Conservation (phyloP, 2,113 vertebrate species). For the Rhinogobius similis region DNA sequence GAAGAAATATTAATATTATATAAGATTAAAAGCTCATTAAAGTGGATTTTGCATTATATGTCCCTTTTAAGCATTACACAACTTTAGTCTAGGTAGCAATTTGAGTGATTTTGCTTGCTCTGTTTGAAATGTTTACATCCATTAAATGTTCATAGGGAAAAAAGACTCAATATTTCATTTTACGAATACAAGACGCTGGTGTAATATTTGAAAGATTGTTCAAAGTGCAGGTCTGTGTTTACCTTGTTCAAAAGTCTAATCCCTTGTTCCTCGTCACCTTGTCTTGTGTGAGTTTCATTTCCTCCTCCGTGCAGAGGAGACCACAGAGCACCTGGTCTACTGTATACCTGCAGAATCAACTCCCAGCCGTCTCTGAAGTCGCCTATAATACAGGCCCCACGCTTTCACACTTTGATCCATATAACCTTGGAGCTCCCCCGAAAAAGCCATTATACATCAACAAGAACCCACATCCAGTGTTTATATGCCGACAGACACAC, state of each 20-base stretch:
- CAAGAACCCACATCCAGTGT: conserved; percentile 26
- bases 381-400: conserved; percentile 25
- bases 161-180: background rate
- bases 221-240: conserved; percentile 2
- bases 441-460: conserved; percentile 56
- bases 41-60: no score
- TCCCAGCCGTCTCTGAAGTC: conserved; percentile 24
- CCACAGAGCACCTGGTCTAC: conserved; percentile 29
- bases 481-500: conserved; percentile 30
- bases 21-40: no score
- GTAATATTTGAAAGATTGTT: background rate
- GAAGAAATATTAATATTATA: no score
- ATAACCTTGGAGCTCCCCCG: conserved; percentile 38
- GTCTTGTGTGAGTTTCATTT: conserved; percentile 9
- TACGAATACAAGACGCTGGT: background rate
- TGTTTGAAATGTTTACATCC: background rate
- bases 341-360: conserved; percentile 52
- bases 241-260: background rate
- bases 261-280: conserved; percentile 22
- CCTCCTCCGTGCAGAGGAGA: background rate
- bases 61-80: no score
- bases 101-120: background rate
- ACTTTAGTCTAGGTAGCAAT: background rate
- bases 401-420: conserved; percentile 28
- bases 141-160: background rate